Evolutionary conservation across 35 echinoderm and acorn worm species (phyloP).

Genomic region (Lytechinus pictus): DNA sequence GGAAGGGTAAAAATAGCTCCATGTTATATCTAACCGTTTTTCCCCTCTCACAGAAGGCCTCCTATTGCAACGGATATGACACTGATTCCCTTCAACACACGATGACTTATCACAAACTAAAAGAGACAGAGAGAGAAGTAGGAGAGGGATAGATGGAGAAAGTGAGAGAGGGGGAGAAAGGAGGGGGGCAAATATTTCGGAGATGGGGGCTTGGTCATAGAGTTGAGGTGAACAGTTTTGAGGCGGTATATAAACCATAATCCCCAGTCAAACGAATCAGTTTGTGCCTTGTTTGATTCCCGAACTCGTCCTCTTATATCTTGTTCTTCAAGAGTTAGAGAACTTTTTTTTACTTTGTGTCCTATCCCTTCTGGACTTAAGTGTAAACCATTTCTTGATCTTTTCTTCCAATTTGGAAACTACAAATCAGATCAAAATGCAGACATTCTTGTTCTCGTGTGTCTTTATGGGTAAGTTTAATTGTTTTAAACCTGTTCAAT

Average conservation of each 20-base stretch:
- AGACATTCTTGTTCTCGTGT: slow-evolving; percentile 15
- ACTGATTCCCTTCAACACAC: neutral
- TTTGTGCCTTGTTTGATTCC: neutral
- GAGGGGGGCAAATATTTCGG: neutral
- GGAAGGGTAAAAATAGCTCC: neutral
- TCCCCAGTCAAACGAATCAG: neutral
- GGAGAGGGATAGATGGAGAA: neutral
- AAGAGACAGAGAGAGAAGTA: neutral
- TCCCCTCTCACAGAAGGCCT: neutral
- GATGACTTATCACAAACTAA: neutral
- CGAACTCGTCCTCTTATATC: neutral
- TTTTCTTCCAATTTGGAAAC: slow-evolving; percentile 22
- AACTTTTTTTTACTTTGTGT: neutral
- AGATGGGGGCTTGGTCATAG: neutral
- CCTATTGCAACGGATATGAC: neutral
- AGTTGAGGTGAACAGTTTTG: neutral
- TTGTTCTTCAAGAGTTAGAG: neutral
- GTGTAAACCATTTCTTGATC: neutral
- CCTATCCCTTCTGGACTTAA: neutral
- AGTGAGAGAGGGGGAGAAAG: neutral
- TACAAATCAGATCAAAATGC: slow-evolving; percentile 25
- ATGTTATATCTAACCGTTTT: neutral
- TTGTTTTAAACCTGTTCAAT: neutral
- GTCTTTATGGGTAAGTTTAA: slow-evolving; percentile 22
- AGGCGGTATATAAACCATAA: neutral